Evolutionary conservation across 2,888 invertebrate genomes (phyloP).

Genomic region (Capitulum mitella): DNA sequence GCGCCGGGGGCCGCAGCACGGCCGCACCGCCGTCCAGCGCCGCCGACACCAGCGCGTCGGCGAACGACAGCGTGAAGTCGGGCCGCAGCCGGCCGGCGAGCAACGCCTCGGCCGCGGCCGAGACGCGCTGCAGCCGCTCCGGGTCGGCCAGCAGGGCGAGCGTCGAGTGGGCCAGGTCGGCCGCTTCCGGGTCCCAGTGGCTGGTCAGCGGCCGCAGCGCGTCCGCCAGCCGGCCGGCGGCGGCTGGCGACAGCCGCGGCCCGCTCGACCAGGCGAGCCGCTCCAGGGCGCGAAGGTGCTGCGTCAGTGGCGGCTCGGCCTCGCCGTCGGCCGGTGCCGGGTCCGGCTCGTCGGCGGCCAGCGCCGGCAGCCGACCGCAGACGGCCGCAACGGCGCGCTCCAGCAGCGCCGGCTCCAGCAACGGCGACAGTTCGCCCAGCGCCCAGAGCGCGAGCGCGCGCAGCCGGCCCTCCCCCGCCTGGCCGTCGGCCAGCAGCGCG

Average conservation of each 20-base stretch:
- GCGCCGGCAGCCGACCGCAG: neutral
- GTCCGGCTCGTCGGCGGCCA: neutral
- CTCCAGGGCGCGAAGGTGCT: neutral
- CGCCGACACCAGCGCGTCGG: neutral
- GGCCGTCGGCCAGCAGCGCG: neutral
- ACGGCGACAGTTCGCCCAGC: neutral
- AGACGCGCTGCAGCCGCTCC: neutral
- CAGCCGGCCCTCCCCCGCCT: neutral
- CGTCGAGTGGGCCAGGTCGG: neutral
- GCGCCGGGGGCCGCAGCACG: neutral
- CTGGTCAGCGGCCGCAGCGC: neutral
- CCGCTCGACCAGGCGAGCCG: neutral
- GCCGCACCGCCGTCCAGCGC: neutral
- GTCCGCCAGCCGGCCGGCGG: neutral
- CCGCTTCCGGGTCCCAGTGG: neutral
- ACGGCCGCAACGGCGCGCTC: neutral
- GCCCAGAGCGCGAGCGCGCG: neutral
- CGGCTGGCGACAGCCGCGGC: neutral
- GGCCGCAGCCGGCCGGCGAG: neutral
- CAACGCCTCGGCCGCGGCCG: neutral
- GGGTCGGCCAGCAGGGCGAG: neutral
- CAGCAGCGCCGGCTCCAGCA: neutral
- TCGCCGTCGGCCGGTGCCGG: neutral
- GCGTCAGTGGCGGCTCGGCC: neutral
- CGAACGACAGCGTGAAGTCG: constrained; percentile 11